phyloP scores from a whole-genome alignment of 2,113 vertebrate species.

The Eidolon helvum region DNA sequence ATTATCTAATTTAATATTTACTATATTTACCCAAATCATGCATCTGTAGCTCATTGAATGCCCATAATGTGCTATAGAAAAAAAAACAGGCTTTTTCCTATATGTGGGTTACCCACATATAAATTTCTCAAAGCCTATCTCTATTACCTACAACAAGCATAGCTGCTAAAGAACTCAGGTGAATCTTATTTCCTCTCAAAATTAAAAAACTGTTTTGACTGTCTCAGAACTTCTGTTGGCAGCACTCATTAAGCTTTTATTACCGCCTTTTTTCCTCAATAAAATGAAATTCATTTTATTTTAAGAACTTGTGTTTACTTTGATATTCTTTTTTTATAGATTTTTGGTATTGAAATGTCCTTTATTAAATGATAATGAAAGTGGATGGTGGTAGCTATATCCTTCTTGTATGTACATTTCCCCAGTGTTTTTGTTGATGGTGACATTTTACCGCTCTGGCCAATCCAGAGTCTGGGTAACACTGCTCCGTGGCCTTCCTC shows the following conservation, averaged over 20 bases:
- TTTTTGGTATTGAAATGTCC: not conserved
- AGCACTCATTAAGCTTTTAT: not conserved
- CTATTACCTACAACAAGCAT: not conserved
- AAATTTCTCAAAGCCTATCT: not conserved
- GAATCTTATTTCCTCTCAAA: not conserved
- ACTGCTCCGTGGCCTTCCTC: not conserved
- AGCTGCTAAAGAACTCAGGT: not conserved
- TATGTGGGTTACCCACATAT: not conserved
- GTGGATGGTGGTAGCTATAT: not conserved
- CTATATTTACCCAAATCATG: not conserved
- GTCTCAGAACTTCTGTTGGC: not conserved
- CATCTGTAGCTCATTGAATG: not conserved
- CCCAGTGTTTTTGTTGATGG: not conserved
- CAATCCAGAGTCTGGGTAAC: not conserved
- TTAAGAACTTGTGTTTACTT: constrained; percentile 12
- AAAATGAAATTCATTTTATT: not conserved
- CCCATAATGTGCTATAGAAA: not conserved
- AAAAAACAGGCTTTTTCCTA: not conserved
- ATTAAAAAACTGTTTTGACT: not conserved
- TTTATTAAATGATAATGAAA: not conserved
- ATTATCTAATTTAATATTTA: not conserved
- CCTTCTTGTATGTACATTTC: not conserved
- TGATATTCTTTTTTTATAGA: not conserved
- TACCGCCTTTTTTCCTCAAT: not conserved
- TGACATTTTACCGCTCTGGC: not conserved